phyloP scores from a whole-genome alignment of 2,113 vertebrate genomes.

The Pseudorasbora parva region DNA sequence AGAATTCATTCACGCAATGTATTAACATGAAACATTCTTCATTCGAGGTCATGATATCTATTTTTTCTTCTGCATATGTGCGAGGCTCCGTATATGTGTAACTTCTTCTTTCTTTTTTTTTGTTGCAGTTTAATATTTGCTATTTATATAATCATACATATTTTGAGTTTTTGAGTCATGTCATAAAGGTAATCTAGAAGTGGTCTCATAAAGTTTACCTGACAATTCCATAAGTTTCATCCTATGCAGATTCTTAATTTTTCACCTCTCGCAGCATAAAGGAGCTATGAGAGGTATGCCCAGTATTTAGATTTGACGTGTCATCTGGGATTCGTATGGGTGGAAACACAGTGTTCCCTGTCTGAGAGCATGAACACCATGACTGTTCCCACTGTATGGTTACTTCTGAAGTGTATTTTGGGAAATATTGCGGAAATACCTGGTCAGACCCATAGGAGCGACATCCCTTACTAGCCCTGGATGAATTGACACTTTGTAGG shows the following conservation, averaged over 20 bases:
- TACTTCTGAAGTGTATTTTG: slow-evolving; percentile 67
- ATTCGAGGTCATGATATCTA: neutral
- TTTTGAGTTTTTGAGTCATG: neutral
- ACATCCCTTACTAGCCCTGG: slow-evolving; percentile 12
- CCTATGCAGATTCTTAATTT: neutral
- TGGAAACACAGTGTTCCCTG: slow-evolving; percentile 69
- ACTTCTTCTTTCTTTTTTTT: neutral
- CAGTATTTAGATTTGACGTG: slow-evolving; percentile 24
- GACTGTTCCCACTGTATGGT: slow-evolving; percentile 71
- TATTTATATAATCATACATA: slow-evolving; percentile 39
- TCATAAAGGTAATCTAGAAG: neutral
- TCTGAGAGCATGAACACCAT: slow-evolving; percentile 69
- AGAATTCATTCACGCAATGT: neutral
- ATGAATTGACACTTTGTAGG: slow-evolving; percentile 47
- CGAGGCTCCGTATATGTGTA: neutral
- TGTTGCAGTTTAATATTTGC: neutral
- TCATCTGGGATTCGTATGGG: slow-evolving; percentile 26
- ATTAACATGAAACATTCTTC: neutral
- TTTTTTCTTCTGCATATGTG: neutral
- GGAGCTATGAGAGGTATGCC: slow-evolving; percentile 17
- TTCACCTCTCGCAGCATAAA: slow-evolving; percentile 9
- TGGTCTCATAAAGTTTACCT: neutral
- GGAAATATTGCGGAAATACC: slow-evolving; percentile 62
- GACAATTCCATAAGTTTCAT: neutral
- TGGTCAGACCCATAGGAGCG: slow-evolving; percentile 37